Evolutionary conservation across 2,888 invertebrate genomes (phyloP).

Genomic region (Caenorhabditis becei): DNA sequence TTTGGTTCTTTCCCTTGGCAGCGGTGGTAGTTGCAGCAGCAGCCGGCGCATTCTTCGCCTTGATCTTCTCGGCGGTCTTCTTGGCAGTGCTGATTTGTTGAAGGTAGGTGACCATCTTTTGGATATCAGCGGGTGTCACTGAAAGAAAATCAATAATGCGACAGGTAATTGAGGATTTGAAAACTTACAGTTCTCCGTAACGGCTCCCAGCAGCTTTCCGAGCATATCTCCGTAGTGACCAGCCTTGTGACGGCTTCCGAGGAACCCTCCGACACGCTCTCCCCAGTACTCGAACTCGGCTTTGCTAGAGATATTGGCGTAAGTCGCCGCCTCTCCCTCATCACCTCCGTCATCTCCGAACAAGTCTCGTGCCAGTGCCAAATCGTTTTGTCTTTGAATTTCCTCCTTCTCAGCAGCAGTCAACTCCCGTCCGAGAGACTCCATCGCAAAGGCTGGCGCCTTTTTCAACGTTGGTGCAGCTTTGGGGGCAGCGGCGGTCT

Average conservation of each 20-base stretch:
- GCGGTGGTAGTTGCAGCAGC: conserved; percentile 35
- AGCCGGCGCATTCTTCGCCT: conserved; percentile 50
- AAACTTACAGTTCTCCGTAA: conserved; percentile 69
- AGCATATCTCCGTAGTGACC: conserved; percentile 70
- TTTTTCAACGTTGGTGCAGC: conserved; percentile 42
- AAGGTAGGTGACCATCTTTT: conserved; percentile 74
- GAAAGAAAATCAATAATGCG: conserved; percentile 38
- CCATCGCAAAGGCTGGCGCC: conserved; percentile 65
- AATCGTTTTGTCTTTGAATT: conserved; percentile 64
- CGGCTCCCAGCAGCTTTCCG: conserved; percentile 60
- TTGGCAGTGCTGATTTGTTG: conserved; percentile 70
- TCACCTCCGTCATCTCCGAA: conserved; percentile 61
- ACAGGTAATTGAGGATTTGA: too few species aligned
- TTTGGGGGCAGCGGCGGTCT: conserved; percentile 20
- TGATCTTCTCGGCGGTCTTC: conserved; percentile 70
- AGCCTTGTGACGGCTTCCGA: conserved; percentile 67
- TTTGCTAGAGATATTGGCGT: conserved; percentile 64
- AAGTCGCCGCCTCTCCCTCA: conserved; percentile 26
- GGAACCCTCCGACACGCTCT: conserved; percentile 67
- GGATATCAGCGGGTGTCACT: conserved; percentile 70
- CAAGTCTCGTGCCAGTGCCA: conserved; percentile 67
- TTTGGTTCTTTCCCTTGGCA: conserved; percentile 57
- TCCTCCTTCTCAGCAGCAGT: conserved; percentile 70
- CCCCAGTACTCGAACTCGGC: conserved; percentile 74
- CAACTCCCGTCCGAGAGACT: conserved; percentile 69